Conservation (phyloP, 2,797 vertebrate species). For the Aphelocoma californica region DNA sequence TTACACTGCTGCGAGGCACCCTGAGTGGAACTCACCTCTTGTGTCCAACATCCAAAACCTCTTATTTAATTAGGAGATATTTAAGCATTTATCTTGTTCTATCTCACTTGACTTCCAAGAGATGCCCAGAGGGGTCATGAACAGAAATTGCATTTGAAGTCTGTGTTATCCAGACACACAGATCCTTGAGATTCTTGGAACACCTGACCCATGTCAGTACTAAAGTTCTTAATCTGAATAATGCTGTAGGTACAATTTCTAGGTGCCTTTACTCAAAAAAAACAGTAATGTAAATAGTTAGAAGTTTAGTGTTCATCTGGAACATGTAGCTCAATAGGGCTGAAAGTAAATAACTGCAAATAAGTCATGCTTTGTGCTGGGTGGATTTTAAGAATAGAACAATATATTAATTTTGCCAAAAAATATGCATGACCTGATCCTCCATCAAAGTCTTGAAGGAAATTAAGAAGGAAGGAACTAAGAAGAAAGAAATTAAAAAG, state of each 20-base stretch:
- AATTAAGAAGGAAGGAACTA: neutral
- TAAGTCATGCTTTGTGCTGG: neutral
- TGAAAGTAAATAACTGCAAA: neutral
- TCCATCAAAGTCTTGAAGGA: neutral
- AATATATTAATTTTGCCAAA: neutral
- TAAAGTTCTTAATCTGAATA: neutral
- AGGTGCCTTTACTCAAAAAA: neutral
- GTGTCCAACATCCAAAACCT: neutral
- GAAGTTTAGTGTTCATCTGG: neutral
- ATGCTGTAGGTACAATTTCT: neutral
- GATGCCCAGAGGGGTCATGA: neutral
- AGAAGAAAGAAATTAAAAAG: neutral
- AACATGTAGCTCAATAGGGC: neutral
- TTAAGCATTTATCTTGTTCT: neutral
- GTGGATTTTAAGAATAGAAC: neutral
- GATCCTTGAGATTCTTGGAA: neutral
- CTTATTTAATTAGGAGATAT: neutral
- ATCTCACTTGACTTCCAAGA: neutral
- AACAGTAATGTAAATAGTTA: neutral
- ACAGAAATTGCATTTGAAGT: neutral
- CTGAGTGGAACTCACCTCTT: neutral
- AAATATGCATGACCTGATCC: neutral
- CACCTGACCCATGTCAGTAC: neutral
- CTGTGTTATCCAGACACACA: neutral
- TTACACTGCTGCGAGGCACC: neutral